Evolutionary conservation across 2,113 vertebrate genomes (phyloP).

Genomic region (Aldabrachelys gigantea): DNA sequence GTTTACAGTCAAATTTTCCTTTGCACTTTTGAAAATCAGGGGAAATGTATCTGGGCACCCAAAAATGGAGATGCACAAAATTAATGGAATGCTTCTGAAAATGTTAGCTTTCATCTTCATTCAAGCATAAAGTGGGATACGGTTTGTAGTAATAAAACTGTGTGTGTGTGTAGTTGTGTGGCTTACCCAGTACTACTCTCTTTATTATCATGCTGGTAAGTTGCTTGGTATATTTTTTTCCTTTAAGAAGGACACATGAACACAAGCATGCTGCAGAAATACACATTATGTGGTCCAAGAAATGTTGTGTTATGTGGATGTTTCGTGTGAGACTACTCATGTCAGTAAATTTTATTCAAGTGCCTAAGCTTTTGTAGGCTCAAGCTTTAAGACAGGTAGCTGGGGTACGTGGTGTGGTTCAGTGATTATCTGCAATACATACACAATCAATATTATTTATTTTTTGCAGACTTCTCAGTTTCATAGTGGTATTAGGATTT

Average conservation of each 20-base stretch:
- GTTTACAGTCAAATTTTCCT: neutral
- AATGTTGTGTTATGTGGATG: fast-evolving
- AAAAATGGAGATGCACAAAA: neutral
- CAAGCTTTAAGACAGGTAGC: neutral
- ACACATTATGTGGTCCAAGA: neutral
- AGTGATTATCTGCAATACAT: neutral
- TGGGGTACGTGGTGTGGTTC: neutral
- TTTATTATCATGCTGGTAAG: neutral
- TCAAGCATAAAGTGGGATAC: neutral
- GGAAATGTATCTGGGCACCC: neutral
- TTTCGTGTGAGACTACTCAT: neutral
- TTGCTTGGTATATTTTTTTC: neutral
- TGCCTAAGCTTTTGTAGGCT: neutral
- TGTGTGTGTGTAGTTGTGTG: neutral
- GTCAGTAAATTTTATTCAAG: neutral
- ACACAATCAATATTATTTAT: slow-evolving; percentile 39
- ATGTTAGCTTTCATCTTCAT: neutral
- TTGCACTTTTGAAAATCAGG: neutral
- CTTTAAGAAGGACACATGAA: neutral
- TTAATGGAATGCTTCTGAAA: neutral
- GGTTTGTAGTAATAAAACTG: neutral
- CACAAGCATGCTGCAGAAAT: neutral
- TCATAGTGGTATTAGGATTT: slow-evolving; percentile 80
- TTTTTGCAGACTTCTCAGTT: slow-evolving; percentile 77
- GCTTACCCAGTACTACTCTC: neutral